Conservation (phyloP, 2,113 vertebrate genomes). For the Trinectes maculatus region DNA sequence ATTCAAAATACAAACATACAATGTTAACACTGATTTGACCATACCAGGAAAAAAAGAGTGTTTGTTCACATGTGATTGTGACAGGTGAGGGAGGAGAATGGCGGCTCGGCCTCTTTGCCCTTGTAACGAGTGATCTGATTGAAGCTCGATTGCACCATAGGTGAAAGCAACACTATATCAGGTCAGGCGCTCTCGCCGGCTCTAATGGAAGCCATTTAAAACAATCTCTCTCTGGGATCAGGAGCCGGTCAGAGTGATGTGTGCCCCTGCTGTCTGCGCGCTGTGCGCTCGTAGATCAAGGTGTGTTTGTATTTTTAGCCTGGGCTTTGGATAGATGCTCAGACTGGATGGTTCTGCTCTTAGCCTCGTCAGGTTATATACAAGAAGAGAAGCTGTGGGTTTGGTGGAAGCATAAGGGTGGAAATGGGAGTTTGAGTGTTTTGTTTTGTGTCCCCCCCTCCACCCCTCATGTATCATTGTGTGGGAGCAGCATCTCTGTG, state of each 20-base stretch:
- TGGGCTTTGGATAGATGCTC: slow-evolving; percentile 20
- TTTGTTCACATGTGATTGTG: not conserved
- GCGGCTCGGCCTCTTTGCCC: slow-evolving; percentile 46
- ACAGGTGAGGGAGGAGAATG: not conserved
- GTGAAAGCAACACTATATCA: slow-evolving; percentile 60
- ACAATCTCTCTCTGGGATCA: slow-evolving; percentile 64
- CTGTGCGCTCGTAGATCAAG: slow-evolving; percentile 49
- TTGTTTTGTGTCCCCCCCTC: no score
- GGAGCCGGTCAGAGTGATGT: slow-evolving; percentile 54
- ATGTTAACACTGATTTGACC: no score
- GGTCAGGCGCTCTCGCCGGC: slow-evolving; percentile 10
- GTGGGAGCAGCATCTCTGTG: slow-evolving; percentile 67
- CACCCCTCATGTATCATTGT: slow-evolving; percentile 63
- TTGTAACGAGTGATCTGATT: slow-evolving; percentile 68
- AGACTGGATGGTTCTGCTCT: slow-evolving; percentile 27
- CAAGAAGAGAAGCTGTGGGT: slow-evolving; percentile 28
- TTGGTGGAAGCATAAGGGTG: not conserved
- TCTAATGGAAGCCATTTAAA: slow-evolving; percentile 68
- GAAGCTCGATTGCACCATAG: slow-evolving; percentile 52
- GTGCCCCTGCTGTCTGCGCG: slow-evolving; percentile 37
- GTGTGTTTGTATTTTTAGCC: slow-evolving; percentile 65
- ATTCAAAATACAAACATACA: no score
- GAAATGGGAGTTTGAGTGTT: slow-evolving; percentile 65
- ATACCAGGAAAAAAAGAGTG: no score
- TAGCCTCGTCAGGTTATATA: slow-evolving; percentile 44